Conservation (phyloP, 1,140 invertebrate genomes). For the Drosophila rufa region DNA sequence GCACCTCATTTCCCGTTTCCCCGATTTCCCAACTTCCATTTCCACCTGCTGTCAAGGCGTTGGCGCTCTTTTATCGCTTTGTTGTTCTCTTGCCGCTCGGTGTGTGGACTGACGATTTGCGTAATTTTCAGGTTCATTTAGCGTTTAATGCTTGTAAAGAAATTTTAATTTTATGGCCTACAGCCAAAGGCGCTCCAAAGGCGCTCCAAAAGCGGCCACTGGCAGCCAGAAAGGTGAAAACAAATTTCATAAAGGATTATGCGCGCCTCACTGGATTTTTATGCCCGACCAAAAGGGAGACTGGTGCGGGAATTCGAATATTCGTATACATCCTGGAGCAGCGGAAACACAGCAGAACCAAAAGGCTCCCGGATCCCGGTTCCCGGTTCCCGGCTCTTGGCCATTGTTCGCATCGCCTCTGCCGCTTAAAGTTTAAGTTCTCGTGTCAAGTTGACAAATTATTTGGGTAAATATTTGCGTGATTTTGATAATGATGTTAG, state of each 20-base stretch:
- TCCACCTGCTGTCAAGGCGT: constrained; percentile 50
- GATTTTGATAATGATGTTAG: constrained; percentile 79
- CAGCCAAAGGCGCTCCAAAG: constrained; percentile 59
- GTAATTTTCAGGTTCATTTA: constrained; percentile 85
- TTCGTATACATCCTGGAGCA: constrained; percentile 20
- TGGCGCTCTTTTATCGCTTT: constrained; percentile 62
- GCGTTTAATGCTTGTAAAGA: constrained; percentile 84
- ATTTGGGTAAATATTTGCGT: constrained; percentile 82
- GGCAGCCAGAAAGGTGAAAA: constrained; percentile 59
- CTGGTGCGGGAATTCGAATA: background rate
- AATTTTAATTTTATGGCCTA: constrained; percentile 83
- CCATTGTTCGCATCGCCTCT: constrained; percentile 22
- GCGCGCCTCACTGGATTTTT: constrained; percentile 59
- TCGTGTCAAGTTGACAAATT: constrained; percentile 81
- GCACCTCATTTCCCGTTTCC: background rate
- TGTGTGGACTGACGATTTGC: constrained; percentile 68
- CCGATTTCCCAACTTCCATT: background rate
- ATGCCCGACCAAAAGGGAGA: constrained; percentile 10
- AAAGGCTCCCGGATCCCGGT: background rate
- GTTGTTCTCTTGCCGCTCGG: constrained; percentile 34
- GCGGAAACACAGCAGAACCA: constrained; percentile 2
- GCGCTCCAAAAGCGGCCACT: constrained; percentile 4
- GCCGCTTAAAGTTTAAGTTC: constrained; percentile 59
- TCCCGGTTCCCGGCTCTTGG: background rate
- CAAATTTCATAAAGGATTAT: constrained; percentile 79